Conservation (phyloP, 2,888 invertebrate genomes). For the Clostera curtula region DNA sequence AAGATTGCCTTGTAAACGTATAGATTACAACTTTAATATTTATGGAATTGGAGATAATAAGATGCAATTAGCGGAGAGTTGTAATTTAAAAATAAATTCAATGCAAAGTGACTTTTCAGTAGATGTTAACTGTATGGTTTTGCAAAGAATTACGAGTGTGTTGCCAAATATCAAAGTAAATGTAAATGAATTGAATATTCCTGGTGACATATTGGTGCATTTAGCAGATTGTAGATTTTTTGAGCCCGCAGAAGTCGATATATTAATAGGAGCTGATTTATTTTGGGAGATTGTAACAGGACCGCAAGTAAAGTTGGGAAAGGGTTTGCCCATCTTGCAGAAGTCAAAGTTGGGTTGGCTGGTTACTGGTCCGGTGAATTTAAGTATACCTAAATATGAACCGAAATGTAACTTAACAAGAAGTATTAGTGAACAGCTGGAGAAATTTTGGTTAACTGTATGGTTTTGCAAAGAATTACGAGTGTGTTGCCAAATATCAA, state of each 20-base stretch:
- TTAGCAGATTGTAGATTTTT: constrained; percentile 1
- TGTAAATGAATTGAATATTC: constrained; percentile 1
- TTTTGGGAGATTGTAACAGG: constrained; percentile 1
- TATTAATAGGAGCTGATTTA: too few relatives aligned
- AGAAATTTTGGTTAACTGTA: neutral
- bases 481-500: constrained; percentile 1
- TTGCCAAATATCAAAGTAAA: constrained; percentile 2
- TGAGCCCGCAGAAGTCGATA: neutral
- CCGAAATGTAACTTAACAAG: neutral
- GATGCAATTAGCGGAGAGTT: too few relatives aligned
- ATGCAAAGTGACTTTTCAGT: too few relatives aligned
- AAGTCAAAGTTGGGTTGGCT: constrained; percentile 1
- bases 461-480: neutral
- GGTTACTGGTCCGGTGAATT: constrained; percentile 1
- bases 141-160: neutral
- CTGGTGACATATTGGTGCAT: too few relatives aligned
- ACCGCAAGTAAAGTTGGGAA: neutral
- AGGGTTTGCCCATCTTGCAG: constrained; percentile 1
- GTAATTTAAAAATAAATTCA: too few relatives aligned
- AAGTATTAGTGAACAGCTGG: neutral
- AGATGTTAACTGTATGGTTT: too few relatives aligned
- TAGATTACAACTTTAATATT: too few relatives aligned
- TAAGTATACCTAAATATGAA: too few relatives aligned
- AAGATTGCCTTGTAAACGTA: too few relatives aligned
- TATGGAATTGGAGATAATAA: neutral